Conservation (phyloP, 2,113 vertebrate genomes). For the Prolemur simus region DNA sequence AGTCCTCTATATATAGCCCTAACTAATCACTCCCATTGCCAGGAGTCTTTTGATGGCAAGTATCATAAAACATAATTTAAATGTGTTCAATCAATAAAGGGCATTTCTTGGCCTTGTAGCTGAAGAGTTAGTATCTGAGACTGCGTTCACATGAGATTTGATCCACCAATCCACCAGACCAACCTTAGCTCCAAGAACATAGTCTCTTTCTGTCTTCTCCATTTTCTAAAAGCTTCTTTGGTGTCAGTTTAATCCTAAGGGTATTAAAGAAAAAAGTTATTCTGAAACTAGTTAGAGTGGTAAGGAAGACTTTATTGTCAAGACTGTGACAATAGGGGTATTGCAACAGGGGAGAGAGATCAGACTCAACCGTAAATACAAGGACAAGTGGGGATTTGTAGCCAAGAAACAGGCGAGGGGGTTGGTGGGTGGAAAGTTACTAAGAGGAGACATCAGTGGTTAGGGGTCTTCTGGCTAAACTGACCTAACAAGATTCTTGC, state of each 20-base stretch:
- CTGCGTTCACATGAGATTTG: not conserved
- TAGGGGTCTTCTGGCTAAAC: not conserved
- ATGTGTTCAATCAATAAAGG: not conserved
- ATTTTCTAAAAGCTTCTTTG: not conserved
- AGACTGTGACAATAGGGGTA: not conserved
- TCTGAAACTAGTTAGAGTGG: not conserved
- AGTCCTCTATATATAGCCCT: not conserved
- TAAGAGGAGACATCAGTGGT: not conserved
- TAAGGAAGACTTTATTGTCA: not conserved
- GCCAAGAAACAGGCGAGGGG: too few relatives aligned
- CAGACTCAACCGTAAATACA: not conserved
- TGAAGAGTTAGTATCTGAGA: not conserved
- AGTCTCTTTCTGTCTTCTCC: not conserved
- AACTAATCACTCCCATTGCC: not conserved
- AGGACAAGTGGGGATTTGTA: not conserved
- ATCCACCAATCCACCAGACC: not conserved
- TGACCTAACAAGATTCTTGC: not conserved
- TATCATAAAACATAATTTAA: not conserved
- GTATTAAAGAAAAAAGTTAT: not conserved
- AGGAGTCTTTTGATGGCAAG: not conserved
- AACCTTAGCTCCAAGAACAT: not conserved
- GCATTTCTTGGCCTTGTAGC: not conserved
- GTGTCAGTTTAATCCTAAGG: not conserved
- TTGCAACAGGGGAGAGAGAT: too few relatives aligned
- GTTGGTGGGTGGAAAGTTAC: too few relatives aligned